Base-by-base conservation (phyloP, 2,113 vertebrate genomes). In the Muscicapa adusta region DNA sequence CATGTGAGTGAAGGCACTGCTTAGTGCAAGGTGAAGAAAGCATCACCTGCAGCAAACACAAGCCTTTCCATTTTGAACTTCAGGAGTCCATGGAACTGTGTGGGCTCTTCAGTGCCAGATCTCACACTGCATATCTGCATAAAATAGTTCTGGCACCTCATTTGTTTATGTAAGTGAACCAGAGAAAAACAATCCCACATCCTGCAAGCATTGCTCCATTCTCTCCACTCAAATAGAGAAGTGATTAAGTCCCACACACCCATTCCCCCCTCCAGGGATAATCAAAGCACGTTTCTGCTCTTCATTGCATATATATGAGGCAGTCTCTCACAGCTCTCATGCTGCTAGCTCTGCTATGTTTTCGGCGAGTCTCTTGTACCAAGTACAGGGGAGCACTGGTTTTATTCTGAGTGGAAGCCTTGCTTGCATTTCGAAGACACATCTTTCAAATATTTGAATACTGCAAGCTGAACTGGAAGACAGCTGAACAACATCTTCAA, bases 181-280 rank as follows among this genome's bases (percentile, higher is more conserved):
- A 63, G 20, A 40, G 24, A 8, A 57, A 42, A 70, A 36, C 0
- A 68, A 83, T 15, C 26, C 40, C 31, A 26, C 22, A 38, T 13
- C 22, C 58, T 18, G 45, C n/a, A 79, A 65, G 18, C 24, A 48
- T 13, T 0, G 0, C 34, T 57, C 16, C 4, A 1, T 12, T 42
- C 23, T 38, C 3, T 8, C 24, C 48, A 6, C 16, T n/a, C 58
- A 22, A 66, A 42, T 0, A 38, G 12, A 6, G 15, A 26, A 42
- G 57, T 2, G 14, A 33, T 43, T 23, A 42, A 20, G 43, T 6
- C 42, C 48, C n/a, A 36, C 18, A 34, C 2, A 33, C 3, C 19
- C 58, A 33, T 6, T 54, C 3, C 18, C 4, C 1, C 1, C 10
- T 19, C 6, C 8, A 12, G 70, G 56, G 38, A 31, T 24, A 43